These are phyloP conservation scores for Drosophila kokeensis DNA, from an alignment of 2,888 invertebrate species.

Conservation along the genomic window DNA sequence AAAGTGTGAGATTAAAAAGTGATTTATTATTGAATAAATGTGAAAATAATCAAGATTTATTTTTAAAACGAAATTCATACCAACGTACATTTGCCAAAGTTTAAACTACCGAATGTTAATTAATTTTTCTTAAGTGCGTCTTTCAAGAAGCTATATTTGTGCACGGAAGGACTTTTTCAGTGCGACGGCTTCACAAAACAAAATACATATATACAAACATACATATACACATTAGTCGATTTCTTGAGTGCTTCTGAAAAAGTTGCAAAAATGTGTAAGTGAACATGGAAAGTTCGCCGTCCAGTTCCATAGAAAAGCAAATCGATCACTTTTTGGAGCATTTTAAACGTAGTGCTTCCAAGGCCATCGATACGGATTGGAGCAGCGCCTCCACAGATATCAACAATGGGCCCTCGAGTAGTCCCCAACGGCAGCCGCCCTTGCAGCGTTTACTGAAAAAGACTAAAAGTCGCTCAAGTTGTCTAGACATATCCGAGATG, in stretches of 20 bases:
- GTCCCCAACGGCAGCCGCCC: conserved; percentile 49
- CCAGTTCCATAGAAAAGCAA: conserved; percentile 91
- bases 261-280: conserved; percentile 29
- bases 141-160: background rate
- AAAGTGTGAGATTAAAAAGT: conserved; percentile 44
- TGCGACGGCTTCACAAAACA: background rate
- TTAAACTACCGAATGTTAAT: background rate
- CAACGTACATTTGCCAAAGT: conserved; percentile 6
- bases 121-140: conserved; percentile 5
- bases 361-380: conserved; percentile 88
- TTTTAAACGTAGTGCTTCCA: conserved; percentile 92
- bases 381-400: conserved; percentile 30
- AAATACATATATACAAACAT: background rate
- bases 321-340: conserved; percentile 94
- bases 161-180: background rate
- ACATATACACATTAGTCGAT: background rate
- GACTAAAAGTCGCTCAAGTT: conserved; percentile 82
- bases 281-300: conserved; percentile 86
- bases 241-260: conserved; percentile 20
- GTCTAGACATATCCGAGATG: conserved; percentile 80
- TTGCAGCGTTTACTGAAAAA: conserved; percentile 61
- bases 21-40: background rate
- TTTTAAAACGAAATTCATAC: background rate
- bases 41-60: background rate
- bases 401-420: conserved; percentile 41